Percentiles rank a stretch among this genome's conserved stretches.
Conservation (phyloP, 2,888 invertebrate species). For the Sussaba pulchella region DNA sequence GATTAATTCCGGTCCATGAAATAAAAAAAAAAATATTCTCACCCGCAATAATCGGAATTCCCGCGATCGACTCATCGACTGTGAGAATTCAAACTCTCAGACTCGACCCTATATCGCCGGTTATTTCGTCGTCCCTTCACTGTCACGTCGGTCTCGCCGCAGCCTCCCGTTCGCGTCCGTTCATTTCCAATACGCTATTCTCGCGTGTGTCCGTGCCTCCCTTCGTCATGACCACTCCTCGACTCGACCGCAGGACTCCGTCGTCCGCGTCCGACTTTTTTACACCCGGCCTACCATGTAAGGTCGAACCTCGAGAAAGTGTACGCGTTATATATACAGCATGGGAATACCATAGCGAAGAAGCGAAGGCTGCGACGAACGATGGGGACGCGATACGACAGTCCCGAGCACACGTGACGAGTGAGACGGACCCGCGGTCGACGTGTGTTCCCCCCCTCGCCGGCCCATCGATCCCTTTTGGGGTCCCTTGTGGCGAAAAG, state of each 20-base stretch:
- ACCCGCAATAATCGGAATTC: neutral
- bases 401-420: slow-evolving; percentile 45
- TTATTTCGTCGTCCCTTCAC: slow-evolving; percentile 54
- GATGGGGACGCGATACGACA: slow-evolving; percentile 54
- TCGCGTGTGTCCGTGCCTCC: slow-evolving; percentile 24
- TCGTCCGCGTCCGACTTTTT: slow-evolving; percentile 76
- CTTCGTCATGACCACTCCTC: slow-evolving; percentile 70
- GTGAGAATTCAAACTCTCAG: slow-evolving; percentile 25
- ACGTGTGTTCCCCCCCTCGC: slow-evolving; percentile 43
- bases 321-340: slow-evolving; percentile 10
- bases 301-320: slow-evolving; percentile 69
- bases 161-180: slow-evolving; percentile 23
- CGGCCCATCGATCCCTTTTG: slow-evolving; percentile 53
- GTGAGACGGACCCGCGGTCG: slow-evolving; percentile 39
- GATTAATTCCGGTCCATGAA: neutral
- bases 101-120: slow-evolving; percentile 29
- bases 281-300: slow-evolving; percentile 77
- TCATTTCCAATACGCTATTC: slow-evolving; percentile 15
- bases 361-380: slow-evolving; percentile 24
- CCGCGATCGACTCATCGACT: neutral
- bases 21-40: neutral
- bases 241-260: slow-evolving; percentile 74
- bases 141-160: slow-evolving; percentile 62
- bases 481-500: slow-evolving; percentile 51
- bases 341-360: slow-evolving; percentile 29